phyloP scores from a whole-genome alignment of 2,113 vertebrate genomes.

The Hydrochoerus hydrochaeris region DNA sequence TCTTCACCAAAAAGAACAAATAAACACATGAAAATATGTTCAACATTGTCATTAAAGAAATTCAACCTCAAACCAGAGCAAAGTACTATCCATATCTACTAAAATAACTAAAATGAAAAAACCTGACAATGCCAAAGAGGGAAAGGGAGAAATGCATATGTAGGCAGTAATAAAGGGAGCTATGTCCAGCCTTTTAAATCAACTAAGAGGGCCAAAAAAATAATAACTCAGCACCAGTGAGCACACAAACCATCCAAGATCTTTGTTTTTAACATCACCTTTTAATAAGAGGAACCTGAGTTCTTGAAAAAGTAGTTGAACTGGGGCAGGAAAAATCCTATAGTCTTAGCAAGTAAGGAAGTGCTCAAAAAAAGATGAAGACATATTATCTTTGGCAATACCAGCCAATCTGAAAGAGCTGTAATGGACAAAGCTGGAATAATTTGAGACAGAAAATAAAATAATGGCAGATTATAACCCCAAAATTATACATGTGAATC shows the following conservation, averaged over 20 bases:
- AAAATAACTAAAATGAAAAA: not conserved
- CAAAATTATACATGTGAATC: not conserved
- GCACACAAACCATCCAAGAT: not conserved
- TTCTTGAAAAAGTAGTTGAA: not conserved
- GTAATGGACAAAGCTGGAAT: not conserved
- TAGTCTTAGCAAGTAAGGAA: not conserved
- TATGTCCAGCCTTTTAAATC: not conserved
- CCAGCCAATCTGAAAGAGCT: not conserved
- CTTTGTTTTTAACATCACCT: not conserved
- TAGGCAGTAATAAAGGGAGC: not conserved
- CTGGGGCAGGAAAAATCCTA: not conserved
- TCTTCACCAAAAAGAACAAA: not conserved
- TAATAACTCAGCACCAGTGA: not conserved
- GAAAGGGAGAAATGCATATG: not conserved
- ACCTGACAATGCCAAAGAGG: not conserved
- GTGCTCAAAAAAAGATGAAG: not conserved
- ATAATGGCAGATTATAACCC: not conserved
- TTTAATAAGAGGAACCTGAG: not conserved
- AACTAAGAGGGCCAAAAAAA: not conserved
- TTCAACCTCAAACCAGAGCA: not conserved
- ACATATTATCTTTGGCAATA: not conserved
- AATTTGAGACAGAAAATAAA: constrained; percentile 33
- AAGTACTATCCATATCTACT: not conserved
- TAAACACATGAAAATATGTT: not conserved
- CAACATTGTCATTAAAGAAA: not conserved